Evolutionary conservation across 1,140 invertebrate genomes (phyloP).

Genomic region (Scaptomyza montana): DNA sequence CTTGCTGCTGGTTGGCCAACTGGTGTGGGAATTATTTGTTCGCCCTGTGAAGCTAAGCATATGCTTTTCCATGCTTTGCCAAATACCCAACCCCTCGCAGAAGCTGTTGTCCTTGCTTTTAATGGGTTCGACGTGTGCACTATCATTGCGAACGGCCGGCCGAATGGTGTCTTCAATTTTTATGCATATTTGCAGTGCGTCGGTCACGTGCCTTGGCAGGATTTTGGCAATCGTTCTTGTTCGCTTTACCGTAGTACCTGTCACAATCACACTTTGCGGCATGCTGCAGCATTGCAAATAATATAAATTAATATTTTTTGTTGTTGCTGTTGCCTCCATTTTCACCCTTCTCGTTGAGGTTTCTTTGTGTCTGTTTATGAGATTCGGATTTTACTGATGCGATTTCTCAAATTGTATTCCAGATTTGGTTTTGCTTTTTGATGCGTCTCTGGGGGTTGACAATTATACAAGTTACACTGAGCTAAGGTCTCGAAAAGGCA

Average conservation of each 20-base stretch:
- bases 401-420: constrained; percentile 57
- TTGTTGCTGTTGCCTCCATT: neutral
- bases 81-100: neutral
- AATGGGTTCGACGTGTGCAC: constrained; percentile 66
- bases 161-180: constrained; percentile 69
- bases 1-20: constrained; percentile 19
- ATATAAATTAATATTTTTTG: constrained; percentile 79
- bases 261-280: constrained; percentile 82
- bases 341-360: constrained; percentile 44
- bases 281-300: constrained; percentile 78
- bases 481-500: constrained; percentile 3
- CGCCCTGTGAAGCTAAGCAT: constrained; percentile 69
- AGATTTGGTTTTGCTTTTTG: constrained; percentile 39
- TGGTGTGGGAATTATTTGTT: constrained; percentile 51
- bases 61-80: constrained; percentile 52
- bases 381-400: constrained; percentile 59
- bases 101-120: constrained; percentile 43
- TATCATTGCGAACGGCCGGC: constrained; percentile 58
- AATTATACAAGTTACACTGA: constrained; percentile 50
- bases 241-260: constrained; percentile 53
- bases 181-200: constrained; percentile 75
- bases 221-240: constrained; percentile 26
- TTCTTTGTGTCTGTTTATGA: constrained; percentile 63
- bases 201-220: constrained; percentile 63
- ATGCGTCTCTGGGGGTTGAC: constrained; percentile 29